Base-by-base conservation (phyloP, 2,113 vertebrate genomes). In the Leuciscus idus region DNA sequence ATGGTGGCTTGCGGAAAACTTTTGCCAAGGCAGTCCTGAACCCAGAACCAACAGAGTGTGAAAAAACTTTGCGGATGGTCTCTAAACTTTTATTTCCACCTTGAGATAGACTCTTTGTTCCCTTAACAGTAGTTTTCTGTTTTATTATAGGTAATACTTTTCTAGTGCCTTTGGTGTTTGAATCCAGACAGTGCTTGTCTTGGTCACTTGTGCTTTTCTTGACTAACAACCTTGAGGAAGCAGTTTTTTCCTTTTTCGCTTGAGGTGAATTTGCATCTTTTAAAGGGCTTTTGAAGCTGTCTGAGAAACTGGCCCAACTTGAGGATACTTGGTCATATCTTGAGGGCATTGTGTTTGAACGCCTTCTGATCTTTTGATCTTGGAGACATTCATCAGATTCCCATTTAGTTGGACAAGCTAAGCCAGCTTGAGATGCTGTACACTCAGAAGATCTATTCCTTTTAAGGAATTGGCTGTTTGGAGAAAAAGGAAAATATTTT, bases 381-480 rank as follows among this genome's bases (percentile, higher is more conserved):
- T 91, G 90, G 87, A 96, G 88, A 87, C 87, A 90, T 82, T 96
- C 95, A 88, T 95, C 92, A 5, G 95, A 94, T 77, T 93, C 85
- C 90, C 92, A 92, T 81, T 92, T 94, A 79, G 91, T 90, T 85
- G 91, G 83, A 81, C 81, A 61, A 66, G 78, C 83, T 52, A 88
- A 86, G 36, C 90, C 89, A 83, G 87, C 87, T 50, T 91, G 26
- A 92, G 93, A 95, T 91, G 94, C 90, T 90, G 94, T 86, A 89
- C 92, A 90, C 1, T 93, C 93, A 75, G 92, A 92, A 59, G 94
- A 92, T 90, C 91, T 87, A 89, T 96, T 94, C 70, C 79, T 94
- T 90, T 94, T 96, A 50, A 95, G 90, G 88, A 96, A 95, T 88
- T 93, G 92, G 84, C 98, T 96, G 91, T 85, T 50, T 82, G 26